phyloP scores from a whole-genome alignment of 2,113 vertebrate species.

The Capricornis sumatraensis region DNA sequence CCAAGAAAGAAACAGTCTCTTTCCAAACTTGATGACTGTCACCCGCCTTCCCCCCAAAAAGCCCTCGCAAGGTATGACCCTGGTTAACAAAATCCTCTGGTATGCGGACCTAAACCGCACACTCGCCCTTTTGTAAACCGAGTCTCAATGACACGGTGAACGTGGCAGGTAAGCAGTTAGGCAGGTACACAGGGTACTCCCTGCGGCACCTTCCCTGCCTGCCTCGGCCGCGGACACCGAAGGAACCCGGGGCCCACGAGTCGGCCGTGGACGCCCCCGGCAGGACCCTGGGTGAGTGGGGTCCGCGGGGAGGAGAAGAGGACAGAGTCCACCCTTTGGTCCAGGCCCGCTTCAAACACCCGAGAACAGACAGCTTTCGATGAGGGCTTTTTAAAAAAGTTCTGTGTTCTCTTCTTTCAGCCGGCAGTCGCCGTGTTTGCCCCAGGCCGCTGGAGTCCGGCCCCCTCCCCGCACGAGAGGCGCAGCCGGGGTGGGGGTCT shows the following conservation, averaged over 20 bases:
- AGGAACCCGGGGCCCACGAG: neutral
- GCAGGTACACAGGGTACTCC: too few relatives aligned
- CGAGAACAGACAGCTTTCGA: neutral
- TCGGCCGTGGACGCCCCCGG: too few relatives aligned
- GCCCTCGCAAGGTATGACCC: neutral
- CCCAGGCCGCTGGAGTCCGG: neutral
- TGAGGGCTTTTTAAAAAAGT: neutral
- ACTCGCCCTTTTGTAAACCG: neutral
- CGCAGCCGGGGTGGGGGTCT: neutral
- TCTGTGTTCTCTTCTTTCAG: neutral
- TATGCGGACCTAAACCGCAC: neutral
- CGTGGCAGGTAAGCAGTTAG: neutral
- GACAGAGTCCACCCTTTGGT: neutral
- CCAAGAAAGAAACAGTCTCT: neutral
- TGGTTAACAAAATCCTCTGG: neutral
- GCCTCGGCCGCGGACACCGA: neutral
- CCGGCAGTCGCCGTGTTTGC: neutral
- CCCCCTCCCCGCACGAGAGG: neutral
- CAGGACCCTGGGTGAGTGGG: too few relatives aligned
- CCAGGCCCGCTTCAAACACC: neutral
- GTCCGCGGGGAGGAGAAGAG: accelerated
- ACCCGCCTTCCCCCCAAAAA: neutral
- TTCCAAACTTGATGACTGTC: neutral
- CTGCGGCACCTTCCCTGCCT: accelerated
- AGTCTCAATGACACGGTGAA: neutral